Base-by-base conservation (phyloP, 35 echinoderm and acorn worm genomes). In the Ptychodera flava region DNA sequence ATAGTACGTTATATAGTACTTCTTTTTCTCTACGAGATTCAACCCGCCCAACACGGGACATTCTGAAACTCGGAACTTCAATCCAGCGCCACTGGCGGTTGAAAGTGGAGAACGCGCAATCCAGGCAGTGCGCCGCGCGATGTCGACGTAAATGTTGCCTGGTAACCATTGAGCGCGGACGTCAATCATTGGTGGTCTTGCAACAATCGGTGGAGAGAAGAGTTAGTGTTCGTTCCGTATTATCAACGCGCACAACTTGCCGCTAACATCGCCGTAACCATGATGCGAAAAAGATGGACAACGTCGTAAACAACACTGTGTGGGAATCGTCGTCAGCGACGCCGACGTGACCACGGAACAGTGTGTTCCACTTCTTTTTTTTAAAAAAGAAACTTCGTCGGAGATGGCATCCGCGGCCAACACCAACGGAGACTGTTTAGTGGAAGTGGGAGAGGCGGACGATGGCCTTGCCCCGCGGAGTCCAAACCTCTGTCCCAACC, bases 341-440 rank as follows among this genome's bases (percentile, higher is more conserved):
- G 45, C 80, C 31, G 15, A 34, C 34, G n/a, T 33, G 80, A 2
- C 0, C 15, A 33, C 31, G 27, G 12, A 82, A 33, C n/a, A 6
- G 28, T 10, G 31, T 28, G 30, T 32, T 29, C 35, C 34, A 31
- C 37, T 37, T 0, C 34, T 36, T 31, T 34, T 81, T 31, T 31
- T 34, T 34, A 34, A 81, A 0, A 81, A 15, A 36, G 37, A 37
- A 30, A 34, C 30, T 83, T 83, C 35, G 14, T 30, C 35, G 33
- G 37, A 83, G n/a, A 83, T 83, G 82, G 37, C 37, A 36, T 16
- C 29, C 35, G 37, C 30, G n/a, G 30, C 34, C 29, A 37, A 36
- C 82, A 33, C 30, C 82, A 64, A 64, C 45, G 37, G 82, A 35
- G 82, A 83, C 82, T 36, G 34, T 36, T 37, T 83, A 34, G 34